These are phyloP conservation scores for Cosmia trapezina DNA, from an alignment of 2,888 invertebrate genomes.

Conservation along the genomic window DNA sequence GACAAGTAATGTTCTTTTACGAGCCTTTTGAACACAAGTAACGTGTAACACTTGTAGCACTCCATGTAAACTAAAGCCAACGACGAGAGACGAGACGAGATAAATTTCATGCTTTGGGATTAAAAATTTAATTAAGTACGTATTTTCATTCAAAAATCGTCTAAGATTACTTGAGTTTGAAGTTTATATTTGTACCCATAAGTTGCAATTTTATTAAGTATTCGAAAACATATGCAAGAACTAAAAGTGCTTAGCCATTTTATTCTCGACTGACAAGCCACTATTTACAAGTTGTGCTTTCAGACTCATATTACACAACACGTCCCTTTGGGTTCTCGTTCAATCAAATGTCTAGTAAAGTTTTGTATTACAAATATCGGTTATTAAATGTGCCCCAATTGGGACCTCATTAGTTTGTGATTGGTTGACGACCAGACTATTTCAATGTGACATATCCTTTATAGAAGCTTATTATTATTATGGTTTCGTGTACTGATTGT, in stretches of 20 bases:
- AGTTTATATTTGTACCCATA: too few species aligned
- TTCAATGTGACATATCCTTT: neutral
- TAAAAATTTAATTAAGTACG: too few species aligned
- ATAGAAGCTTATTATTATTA: neutral
- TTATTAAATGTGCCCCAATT: neutral
- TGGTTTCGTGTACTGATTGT: neutral
- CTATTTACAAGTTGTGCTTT: neutral
- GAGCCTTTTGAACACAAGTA: too few species aligned
- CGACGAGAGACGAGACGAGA: too few species aligned
- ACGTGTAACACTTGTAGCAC: too few species aligned
- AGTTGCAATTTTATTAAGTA: neutral
- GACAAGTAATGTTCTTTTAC: too few species aligned
- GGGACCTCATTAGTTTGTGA: conserved; percentile 29
- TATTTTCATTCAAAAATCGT: too few species aligned
- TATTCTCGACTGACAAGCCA: neutral
- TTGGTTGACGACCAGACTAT: neutral
- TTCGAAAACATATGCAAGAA: neutral
- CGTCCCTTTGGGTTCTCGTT: conserved; percentile 2
- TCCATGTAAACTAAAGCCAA: too few species aligned
- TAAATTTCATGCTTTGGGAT: too few species aligned
- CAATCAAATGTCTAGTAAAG: conserved; percentile 22
- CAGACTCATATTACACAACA: neutral
- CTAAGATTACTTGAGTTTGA: too few species aligned
- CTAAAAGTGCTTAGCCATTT: neutral
- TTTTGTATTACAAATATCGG: conserved; percentile 35